Evolutionary conservation across 2,113 vertebrate species (phyloP).

Genomic region (Orthonyx spaldingii): DNA sequence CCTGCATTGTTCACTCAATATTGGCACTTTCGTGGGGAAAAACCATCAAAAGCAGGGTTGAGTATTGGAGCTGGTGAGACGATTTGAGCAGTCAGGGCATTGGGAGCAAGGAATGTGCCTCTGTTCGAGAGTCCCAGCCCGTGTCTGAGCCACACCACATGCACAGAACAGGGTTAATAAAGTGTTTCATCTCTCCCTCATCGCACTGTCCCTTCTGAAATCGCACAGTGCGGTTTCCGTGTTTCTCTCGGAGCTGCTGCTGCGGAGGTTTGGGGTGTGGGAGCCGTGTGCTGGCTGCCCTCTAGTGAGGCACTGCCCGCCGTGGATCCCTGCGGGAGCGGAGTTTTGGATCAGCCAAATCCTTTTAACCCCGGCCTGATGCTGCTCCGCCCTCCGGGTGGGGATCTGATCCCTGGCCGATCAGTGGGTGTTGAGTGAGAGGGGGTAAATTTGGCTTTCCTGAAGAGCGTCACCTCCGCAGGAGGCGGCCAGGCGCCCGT

Average conservation of each 20-base stretch:
- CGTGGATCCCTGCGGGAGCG: not conserved
- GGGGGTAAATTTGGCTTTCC: not conserved
- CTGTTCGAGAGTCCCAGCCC: not conserved
- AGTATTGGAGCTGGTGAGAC: not conserved
- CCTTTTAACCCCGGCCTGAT: not conserved
- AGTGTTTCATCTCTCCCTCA: not conserved
- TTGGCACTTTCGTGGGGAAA: not conserved
- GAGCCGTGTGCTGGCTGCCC: conserved; percentile 14
- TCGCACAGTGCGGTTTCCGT: rapidly evolving
- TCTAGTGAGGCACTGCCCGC: conserved; percentile 15
- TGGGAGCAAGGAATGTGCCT: not conserved
- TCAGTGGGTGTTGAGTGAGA: not conserved
- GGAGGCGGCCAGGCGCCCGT: not conserved
- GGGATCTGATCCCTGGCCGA: rapidly evolving
- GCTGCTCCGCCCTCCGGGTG: rapidly evolving
- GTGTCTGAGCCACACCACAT: rapidly evolving
- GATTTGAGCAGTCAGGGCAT: not conserved
- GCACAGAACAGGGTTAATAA: rapidly evolving
- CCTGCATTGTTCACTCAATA: not conserved
- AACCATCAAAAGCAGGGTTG: not conserved
- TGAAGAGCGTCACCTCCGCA: rapidly evolving
- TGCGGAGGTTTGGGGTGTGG: not conserved
- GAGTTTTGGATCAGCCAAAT: rapidly evolving
- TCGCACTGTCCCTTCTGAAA: rapidly evolving
- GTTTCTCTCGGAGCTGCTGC: rapidly evolving